These are phyloP conservation scores for Dasyprocta punctata DNA, from an alignment of 2,113 vertebrate genomes.

Conservation along the genomic window DNA sequence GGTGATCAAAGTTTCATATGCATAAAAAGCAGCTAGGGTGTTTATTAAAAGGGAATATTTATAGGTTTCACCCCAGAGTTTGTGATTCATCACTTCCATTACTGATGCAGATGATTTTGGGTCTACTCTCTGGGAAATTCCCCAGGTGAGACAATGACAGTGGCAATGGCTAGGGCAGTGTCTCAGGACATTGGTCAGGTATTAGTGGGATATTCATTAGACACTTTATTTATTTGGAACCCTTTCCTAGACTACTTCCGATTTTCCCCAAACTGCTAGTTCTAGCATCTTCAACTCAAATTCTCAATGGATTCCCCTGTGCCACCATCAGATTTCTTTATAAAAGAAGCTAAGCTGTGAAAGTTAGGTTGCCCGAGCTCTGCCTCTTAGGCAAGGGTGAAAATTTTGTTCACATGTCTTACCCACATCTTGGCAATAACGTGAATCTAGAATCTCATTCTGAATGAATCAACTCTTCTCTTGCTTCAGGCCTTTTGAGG, in stretches of 20 bases:
- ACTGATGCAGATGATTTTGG: not conserved
- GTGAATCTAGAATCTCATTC: not conserved
- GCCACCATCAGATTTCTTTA: not conserved
- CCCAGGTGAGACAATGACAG: not conserved
- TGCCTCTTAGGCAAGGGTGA: not conserved
- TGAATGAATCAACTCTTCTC: not conserved
- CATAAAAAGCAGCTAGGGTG: not conserved
- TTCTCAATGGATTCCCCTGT: not conserved
- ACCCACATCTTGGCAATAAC: not conserved
- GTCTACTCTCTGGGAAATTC: not conserved
- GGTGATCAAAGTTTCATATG: constrained; percentile 37
- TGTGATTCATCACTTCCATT: not conserved
- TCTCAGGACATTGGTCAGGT: not conserved
- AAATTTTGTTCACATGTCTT: not conserved
- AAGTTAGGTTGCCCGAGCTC: not conserved
- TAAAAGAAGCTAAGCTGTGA: not conserved
- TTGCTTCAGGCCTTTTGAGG: not conserved
- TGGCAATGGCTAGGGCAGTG: accelerated
- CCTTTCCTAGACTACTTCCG: not conserved
- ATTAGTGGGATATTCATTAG: not conserved
- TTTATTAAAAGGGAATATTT: constrained; percentile 6
- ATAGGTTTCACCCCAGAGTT: not conserved
- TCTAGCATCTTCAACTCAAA: not conserved
- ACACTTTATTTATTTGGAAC: not conserved
- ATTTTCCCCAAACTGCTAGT: not conserved